phyloP scores from a whole-genome alignment of 2,888 invertebrate genomes.

The Sinodicranocentrus sp. region DNA sequence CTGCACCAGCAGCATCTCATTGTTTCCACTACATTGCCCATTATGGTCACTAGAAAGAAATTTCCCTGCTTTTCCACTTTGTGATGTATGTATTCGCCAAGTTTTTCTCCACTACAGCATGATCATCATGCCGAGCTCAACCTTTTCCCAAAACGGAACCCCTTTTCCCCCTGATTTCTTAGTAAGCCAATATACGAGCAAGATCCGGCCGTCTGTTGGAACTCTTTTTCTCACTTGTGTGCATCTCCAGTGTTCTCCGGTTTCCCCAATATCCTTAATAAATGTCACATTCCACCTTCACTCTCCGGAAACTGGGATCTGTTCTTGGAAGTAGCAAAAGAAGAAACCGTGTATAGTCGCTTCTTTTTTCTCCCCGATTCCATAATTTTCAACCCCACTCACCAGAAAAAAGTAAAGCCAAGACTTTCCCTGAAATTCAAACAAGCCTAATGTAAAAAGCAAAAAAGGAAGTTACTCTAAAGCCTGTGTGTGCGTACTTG shows the following conservation, averaged over 20 bases:
- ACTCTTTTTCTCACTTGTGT: slow-evolving; percentile 1
- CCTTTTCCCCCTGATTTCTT: slow-evolving; percentile 10
- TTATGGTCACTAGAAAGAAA: slow-evolving; percentile 55
- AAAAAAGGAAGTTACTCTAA: not conserved
- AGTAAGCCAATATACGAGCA: not conserved
- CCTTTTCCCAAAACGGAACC: slow-evolving; percentile 32
- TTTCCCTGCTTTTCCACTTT: slow-evolving; percentile 41
- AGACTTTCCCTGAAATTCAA: slow-evolving; percentile 5
- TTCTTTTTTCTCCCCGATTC: slow-evolving; percentile 6
- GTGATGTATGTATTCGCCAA: slow-evolving; percentile 29
- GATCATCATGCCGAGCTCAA: no score
- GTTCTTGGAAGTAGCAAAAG: slow-evolving; percentile 16
- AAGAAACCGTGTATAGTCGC: slow-evolving; percentile 21
- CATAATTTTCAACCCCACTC: slow-evolving; percentile 33
- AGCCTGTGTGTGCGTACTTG: no score
- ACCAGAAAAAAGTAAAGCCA: slow-evolving; percentile 5
- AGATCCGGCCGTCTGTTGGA: not conserved
- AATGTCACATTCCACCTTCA: slow-evolving; percentile 40
- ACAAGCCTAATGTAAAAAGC: not conserved
- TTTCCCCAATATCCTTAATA: slow-evolving; percentile 54
- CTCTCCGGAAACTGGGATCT: slow-evolving; percentile 27
- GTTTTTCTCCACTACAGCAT: not conserved
- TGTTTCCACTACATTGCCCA: slow-evolving; percentile 64
- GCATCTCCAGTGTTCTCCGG: slow-evolving; percentile 19
- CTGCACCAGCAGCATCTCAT: slow-evolving; percentile 29